Evolutionary conservation across 2,888 invertebrate genomes (phyloP), one percentile per base, ranked within the genome.

Genomic region (Bombyx huttoni): DNA sequence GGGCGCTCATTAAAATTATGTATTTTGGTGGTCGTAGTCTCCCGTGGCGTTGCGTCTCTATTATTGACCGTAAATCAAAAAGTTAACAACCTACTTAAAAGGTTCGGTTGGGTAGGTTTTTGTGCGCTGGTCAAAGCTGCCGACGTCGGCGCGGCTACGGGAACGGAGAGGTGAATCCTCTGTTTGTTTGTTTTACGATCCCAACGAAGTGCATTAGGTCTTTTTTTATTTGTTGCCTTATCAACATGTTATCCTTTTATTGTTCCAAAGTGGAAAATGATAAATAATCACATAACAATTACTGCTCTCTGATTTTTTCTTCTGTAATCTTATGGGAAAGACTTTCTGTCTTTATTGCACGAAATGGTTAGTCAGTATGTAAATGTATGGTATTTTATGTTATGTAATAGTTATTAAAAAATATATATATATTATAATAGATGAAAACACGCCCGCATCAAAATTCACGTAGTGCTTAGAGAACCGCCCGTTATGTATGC

Each of bases 51-150:
- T 85, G 83, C 81, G 77, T 86, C 87, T 87, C 86, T 87, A 88
- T 88, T 88, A 87, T 87, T 86, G 85, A 80, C 79, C 81, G 85
- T 88, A 87, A 88, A 88, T 88, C 88, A 87, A 87, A 88, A 88
- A 83, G 84, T 87, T 88, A 88, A 88, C 88, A 87, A 88, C 88
- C 84, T 87, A 83, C 86, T 87, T 87, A 88, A 86, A 86, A 88
- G 86, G 81, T 80, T 78, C 75, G 75, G 79, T 73, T 76, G 81
- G 81, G 75, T 77, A 65, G 78, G 85, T 86, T 88, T 88, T 88
- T 86, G 84, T 85, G 66, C 64, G 75, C 59, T 63, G 73, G 79
- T 86, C 86, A 87, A 88, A 88, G 85, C 81, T 62, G 63, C 86
- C 85, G 84, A 69, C 82, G 78, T 70, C 76, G 70, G 62, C 64